Evolutionary conservation across 1,140 invertebrate genomes (phyloP).

Genomic region (Spodoptera litura): DNA sequence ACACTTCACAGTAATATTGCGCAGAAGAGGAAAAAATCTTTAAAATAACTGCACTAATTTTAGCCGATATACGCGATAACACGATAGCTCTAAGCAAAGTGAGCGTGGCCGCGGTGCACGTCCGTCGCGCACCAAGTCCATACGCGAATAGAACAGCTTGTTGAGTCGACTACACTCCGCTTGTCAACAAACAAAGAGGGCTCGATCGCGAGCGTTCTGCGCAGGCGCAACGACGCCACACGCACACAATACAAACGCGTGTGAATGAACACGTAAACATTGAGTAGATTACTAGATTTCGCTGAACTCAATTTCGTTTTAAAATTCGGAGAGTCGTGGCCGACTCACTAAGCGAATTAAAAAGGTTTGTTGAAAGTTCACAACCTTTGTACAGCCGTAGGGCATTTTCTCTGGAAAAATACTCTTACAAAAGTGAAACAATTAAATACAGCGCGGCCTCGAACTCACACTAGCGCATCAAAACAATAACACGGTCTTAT

Average conservation of each 20-base stretch:
- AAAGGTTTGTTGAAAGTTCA: constrained; percentile 11
- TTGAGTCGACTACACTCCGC: constrained; percentile 57
- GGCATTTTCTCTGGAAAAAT: not conserved
- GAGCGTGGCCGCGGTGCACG: constrained; percentile 54
- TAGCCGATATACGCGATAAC: constrained; percentile 63
- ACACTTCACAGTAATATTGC: constrained; percentile 64
- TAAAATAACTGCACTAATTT: constrained; percentile 69
- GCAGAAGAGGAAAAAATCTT: constrained; percentile 62
- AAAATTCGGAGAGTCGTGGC: constrained; percentile 10
- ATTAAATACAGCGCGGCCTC: not conserved
- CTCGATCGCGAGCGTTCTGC: constrained; percentile 69
- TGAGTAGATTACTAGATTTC: constrained; percentile 59
- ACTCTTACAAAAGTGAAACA: not conserved
- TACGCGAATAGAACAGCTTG: constrained; percentile 68
- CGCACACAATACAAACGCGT: constrained; percentile 64
- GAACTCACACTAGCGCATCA: constrained; percentile 46
- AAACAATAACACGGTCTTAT: constrained; percentile 62
- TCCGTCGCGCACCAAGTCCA: constrained; percentile 60
- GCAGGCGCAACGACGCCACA: constrained; percentile 74
- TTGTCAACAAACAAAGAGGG: constrained; percentile 85
- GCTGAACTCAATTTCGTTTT: constrained; percentile 19
- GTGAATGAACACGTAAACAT: constrained; percentile 83
- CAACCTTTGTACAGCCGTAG: constrained; percentile 1
- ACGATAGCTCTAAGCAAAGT: constrained; percentile 58
- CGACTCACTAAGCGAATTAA: constrained; percentile 16